phyloP scores from a whole-genome alignment of 2,888 invertebrate genomes.

The Frankliniella fusca region DNA sequence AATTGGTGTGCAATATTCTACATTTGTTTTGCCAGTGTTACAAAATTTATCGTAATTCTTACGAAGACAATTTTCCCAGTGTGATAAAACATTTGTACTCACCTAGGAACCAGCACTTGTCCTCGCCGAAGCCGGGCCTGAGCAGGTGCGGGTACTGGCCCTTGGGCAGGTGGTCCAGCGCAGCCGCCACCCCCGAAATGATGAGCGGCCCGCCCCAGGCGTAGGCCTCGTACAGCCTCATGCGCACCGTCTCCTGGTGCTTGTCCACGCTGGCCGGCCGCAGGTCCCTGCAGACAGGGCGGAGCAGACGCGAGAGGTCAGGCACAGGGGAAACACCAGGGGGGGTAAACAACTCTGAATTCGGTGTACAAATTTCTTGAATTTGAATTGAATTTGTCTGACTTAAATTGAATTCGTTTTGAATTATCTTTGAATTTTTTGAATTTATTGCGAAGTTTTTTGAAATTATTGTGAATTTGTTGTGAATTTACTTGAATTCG shows the following conservation, averaged over 20 bases:
- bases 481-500: no score
- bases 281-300: constrained; percentile 64
- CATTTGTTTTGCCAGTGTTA: no score
- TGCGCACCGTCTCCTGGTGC: constrained; percentile 74
- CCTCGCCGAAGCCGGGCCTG: constrained; percentile 73
- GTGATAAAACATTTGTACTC: constrained; percentile 43
- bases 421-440: no score
- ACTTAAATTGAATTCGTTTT: no score
- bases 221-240: constrained; percentile 74
- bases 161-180: constrained; percentile 65
- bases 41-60: no score
- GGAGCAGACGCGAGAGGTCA: constrained; percentile 31
- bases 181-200: constrained; percentile 68
- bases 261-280: constrained; percentile 80
- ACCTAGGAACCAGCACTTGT: constrained; percentile 81
- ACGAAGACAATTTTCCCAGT: not conserved
- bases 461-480: no score
- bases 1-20: no score
- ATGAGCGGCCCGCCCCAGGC: constrained; percentile 81
- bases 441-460: no score
- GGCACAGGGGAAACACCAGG: no score
- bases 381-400: no score
- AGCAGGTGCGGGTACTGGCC: constrained; percentile 57
- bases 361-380: no score
- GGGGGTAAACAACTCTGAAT: no score